A percentile compares a stretch with the other conserved stretches of the same genome.
Evolutionary conservation across 2,888 invertebrate species (phyloP).

Genomic region (Tenthredo livida): DNA sequence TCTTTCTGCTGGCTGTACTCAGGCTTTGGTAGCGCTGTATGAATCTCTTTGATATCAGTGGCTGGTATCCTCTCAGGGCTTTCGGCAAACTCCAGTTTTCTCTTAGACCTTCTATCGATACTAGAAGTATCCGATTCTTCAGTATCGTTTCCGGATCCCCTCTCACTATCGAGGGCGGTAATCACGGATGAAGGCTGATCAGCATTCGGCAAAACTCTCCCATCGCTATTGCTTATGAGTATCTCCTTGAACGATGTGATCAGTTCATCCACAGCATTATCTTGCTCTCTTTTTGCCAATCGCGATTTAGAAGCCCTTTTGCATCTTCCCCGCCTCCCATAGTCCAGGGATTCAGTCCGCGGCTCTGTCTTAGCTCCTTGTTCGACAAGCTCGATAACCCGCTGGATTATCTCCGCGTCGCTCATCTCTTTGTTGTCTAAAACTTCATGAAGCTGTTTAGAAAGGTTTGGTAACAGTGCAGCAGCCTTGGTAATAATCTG

Average conservation of each 20-base stretch:
- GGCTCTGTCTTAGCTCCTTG: background rate
- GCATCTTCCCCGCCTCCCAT: background rate
- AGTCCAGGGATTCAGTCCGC: background rate
- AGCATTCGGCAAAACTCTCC: background rate
- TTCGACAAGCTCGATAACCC: slow-evolving; percentile 55
- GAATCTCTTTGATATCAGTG: background rate
- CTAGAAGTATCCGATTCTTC: background rate
- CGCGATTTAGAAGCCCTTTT: background rate
- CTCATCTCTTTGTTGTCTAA: slow-evolving; percentile 52
- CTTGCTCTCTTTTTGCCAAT: background rate
- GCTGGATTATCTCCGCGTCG: slow-evolving; percentile 53
- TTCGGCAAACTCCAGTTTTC: slow-evolving; percentile 4
- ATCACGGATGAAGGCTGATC: background rate
- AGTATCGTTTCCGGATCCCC: background rate
- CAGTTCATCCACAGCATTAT: background rate
- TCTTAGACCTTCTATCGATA: background rate
- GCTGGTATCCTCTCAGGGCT: background rate
- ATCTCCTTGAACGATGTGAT: background rate
- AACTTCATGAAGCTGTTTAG: slow-evolving; percentile 53
- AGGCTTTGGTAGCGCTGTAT: background rate
- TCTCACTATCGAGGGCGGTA: background rate
- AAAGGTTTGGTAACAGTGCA: slow-evolving; percentile 55
- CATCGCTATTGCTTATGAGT: background rate
- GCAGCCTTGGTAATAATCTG: slow-evolving; percentile 50
- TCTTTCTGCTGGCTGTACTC: background rate